Conservation (phyloP, 2,888 invertebrate species). For the Agriotes lineatus region DNA sequence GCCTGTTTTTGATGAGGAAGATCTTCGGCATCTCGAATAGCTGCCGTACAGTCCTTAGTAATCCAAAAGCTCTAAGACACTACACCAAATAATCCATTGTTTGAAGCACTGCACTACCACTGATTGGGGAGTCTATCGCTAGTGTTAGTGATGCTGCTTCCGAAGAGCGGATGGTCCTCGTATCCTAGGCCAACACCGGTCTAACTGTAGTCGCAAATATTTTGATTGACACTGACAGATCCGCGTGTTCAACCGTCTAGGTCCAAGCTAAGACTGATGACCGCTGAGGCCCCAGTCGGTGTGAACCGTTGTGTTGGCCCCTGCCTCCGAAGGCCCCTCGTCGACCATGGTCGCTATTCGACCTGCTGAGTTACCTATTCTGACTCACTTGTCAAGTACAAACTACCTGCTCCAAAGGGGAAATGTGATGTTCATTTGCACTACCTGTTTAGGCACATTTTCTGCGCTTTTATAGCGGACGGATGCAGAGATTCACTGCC, state of each 20-base stretch:
- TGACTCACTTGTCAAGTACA: slow-evolving; percentile 59
- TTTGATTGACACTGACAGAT: slow-evolving; percentile 38
- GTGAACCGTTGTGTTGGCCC: slow-evolving; percentile 62
- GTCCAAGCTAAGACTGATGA: slow-evolving; percentile 66
- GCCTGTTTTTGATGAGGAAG: slow-evolving; percentile 90
- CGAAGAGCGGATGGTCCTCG: neutral
- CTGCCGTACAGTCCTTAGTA: slow-evolving; percentile 28
- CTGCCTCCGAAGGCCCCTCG: slow-evolving; percentile 53
- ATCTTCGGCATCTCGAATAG: slow-evolving; percentile 86
- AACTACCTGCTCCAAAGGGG: slow-evolving; percentile 48
- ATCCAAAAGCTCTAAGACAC: slow-evolving; percentile 36
- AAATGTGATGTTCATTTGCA: slow-evolving; percentile 32
- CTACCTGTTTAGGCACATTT: slow-evolving; percentile 20
- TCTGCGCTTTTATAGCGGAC: neutral
- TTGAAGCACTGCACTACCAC: slow-evolving; percentile 27
- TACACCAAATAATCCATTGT: slow-evolving; percentile 40
- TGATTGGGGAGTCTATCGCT: neutral
- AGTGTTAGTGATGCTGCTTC: neutral
- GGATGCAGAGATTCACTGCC: neutral
- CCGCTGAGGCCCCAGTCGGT: slow-evolving; percentile 61
- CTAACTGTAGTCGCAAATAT: slow-evolving; percentile 31
- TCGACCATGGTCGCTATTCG: slow-evolving; percentile 53
- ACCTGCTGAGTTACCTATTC: slow-evolving; percentile 63
- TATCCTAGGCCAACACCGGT: slow-evolving; percentile 4
- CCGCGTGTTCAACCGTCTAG: slow-evolving; percentile 57